Base-by-base conservation (phyloP, 2,888 invertebrate genomes). In the Noctua comes region DNA sequence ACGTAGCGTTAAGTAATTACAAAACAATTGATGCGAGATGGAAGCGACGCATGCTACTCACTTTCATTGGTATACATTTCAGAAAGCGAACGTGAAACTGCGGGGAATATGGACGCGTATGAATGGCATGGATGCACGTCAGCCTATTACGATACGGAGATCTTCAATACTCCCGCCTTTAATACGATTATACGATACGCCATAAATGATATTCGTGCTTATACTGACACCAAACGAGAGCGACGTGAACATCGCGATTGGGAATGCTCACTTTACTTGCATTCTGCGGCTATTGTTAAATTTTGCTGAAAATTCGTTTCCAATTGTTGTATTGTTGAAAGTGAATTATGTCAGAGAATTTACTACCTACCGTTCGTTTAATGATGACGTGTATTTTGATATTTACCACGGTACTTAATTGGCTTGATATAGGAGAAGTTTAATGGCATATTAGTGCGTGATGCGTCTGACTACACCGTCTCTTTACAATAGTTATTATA, bases 21-120 rank as follows among this genome's bases (percentile, higher is more conserved):
- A 43, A 59, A 73, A 69, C 68, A 62, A 62, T 72, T 68, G 57
- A n/a, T 46, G 27, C 18, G 31, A 69, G 59, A 59, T 69, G 46
- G 43, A 31, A 68, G 73, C 62, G 70, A 13, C 59, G 76, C 57
- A 51, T 43, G 57, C 11, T 66, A n/a, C 40, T 76, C 62, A 87
- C 86, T 86, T 87, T 86, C 87, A 85, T 87, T 74, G 71, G 75
- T 76, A 59, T 69, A 79, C 75, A 75, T 78, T 76, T 74, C 86
- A 80, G 86, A 87, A 84, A 87, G 86, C 75, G 81, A 87, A 77
- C 76, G 84, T 73, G 75, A 69, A 78, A 86, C 66, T 76, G 36
- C 59, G 54, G 27, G 27, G 36, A 57, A 48, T 59, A 31, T 40
- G 65, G 18, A 31, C 36, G 73, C 51, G 51, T 73, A 46, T 68